These are phyloP conservation scores for Myodes glareolus DNA, from an alignment of 2,113 vertebrate genomes.

Conservation along the genomic window DNA sequence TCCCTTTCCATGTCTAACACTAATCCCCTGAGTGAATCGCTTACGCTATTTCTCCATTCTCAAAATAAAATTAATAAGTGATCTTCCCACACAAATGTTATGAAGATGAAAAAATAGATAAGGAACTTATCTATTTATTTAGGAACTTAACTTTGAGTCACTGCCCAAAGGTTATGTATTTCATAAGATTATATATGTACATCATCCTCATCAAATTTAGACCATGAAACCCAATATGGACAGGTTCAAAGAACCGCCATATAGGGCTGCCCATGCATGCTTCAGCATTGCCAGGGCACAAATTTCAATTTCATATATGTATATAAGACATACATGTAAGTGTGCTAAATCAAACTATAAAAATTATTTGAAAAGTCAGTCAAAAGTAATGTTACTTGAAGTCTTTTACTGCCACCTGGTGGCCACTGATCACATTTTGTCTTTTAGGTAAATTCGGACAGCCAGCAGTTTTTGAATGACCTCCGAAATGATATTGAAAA, in stretches of 20 bases:
- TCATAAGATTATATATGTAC: neutral
- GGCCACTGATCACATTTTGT: neutral
- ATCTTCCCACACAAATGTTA: neutral
- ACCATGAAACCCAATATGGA: too few species aligned
- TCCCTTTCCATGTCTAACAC: neutral
- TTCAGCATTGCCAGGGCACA: too few species aligned
- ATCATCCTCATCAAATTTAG: too few species aligned
- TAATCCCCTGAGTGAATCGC: neutral
- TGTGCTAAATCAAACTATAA: neutral
- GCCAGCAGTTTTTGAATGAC: constrained; percentile 92
- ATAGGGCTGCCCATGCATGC: too few species aligned
- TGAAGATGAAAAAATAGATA: neutral
- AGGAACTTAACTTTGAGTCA: neutral
- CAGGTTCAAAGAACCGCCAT: too few species aligned
- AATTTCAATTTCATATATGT: too few species aligned
- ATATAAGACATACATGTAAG: neutral
- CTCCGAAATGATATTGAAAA: constrained; percentile 92
- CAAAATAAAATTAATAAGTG: neutral
- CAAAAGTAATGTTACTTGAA: neutral
- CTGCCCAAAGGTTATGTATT: neutral
- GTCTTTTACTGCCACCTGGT: constrained; percentile 75
- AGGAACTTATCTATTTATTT: neutral
- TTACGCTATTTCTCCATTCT: neutral
- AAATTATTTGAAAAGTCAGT: neutral
- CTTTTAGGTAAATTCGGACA: constrained; percentile 89